Base-by-base conservation (phyloP, 2,113 vertebrate genomes). In the Aegotheles bennettii region DNA sequence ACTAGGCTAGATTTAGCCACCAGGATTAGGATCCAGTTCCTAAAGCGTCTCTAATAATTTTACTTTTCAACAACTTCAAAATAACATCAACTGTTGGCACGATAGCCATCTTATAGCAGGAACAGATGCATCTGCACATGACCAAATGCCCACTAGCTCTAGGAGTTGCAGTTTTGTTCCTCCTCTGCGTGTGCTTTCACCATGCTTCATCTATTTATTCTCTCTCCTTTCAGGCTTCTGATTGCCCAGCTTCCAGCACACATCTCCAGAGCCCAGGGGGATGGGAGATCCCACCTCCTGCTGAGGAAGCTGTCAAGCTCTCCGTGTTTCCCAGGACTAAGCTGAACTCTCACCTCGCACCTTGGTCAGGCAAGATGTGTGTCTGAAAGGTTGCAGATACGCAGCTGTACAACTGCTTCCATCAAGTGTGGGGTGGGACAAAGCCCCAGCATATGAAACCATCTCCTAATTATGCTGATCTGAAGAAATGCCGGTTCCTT, bases 251-350 rank as follows among this genome's bases (percentile, higher is more conserved):
- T 78, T 36, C 81, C 35, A 84, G 60, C 38, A 67, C 42, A 16
- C 56, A 67, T 33, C 42, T 67, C 45, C 24, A 57, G 43, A 50
- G 29, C 45, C 24, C 0, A 0, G 19, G 10, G 28, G 54, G 42
- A 57, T 38, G 13, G 29, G 10, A 78, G 63, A 57, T 47, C 33
- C 26, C 47, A 67, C 1, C 3, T 13, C 16, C 31, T 59, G 16
- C 51, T 57, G 57, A 92, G 70, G 33, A 68, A 47, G 48, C 38
- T 87, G n/a, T 29, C 25, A 45, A 70, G 42, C 13, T 47, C 48
- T 48, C n/a, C 4, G 2, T 36, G 10, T 45, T 94, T 81, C 42
- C 61, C 42, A 70, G 59, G 64, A 63, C 67, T 20, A 69, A 79
- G 23, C 47, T 65, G 68, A 43, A 65, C 43, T 43, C 31, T 43